Conservation (phyloP, 2,888 invertebrate species). For the Lithophane leautieri region DNA sequence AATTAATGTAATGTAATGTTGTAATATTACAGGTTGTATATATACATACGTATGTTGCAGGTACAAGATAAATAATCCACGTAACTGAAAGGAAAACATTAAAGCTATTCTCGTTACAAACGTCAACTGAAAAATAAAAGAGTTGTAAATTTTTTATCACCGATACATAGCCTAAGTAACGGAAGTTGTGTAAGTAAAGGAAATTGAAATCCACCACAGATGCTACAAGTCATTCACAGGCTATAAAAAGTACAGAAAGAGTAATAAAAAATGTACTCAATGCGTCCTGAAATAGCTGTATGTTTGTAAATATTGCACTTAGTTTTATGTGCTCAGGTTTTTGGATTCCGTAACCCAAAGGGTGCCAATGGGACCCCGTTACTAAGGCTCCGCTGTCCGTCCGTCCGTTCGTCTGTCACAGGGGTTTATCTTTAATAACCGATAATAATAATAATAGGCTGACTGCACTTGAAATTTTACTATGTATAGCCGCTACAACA, state of each 20-base stretch:
- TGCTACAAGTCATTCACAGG: slow-evolving; percentile 86
- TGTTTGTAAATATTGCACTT: slow-evolving; percentile 66
- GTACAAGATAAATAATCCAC: not conserved
- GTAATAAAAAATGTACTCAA: slow-evolving; percentile 82
- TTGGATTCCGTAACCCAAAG: no score
- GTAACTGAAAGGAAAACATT: slow-evolving; percentile 14
- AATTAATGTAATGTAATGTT: not conserved
- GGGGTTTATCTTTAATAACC: no score
- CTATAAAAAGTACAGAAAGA: slow-evolving; percentile 84
- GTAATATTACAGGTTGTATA: no score
- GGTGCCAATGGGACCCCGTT: no score
- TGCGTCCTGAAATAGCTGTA: slow-evolving; percentile 78
- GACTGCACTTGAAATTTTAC: no score
- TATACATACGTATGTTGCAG: no score
- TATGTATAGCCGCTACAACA: no score
- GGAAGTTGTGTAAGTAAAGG: slow-evolving; percentile 87
- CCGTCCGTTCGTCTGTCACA: no score
- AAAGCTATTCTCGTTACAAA: slow-evolving; percentile 66
- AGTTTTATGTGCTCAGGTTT: slow-evolving; percentile 38
- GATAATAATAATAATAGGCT: no score
- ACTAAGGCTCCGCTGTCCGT: no score
- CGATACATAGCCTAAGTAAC: slow-evolving; percentile 82
- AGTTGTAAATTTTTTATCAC: slow-evolving; percentile 84
- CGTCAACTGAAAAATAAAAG: slow-evolving; percentile 77
- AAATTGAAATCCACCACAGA: slow-evolving; percentile 88